Evolutionary conservation across 1,140 invertebrate species (phyloP).

Genomic region (Plutomurus gul): DNA sequence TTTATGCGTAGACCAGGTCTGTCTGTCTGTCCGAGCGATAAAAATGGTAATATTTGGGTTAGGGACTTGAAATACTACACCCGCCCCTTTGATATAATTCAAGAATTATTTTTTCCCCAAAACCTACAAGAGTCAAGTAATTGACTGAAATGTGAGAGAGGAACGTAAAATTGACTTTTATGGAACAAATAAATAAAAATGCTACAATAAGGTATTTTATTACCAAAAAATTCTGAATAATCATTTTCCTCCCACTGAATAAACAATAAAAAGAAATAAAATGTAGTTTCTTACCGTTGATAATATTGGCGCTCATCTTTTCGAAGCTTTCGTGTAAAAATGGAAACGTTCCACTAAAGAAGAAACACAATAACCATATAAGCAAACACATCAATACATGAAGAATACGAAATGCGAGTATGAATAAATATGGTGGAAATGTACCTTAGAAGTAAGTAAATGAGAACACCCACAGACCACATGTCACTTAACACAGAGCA

Average conservation of each 20-base stretch:
- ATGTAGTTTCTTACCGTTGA: constrained; percentile 79
- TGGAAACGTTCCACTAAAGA: constrained; percentile 71
- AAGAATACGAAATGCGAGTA: not conserved
- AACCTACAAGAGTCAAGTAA: too few species aligned
- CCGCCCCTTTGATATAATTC: too few species aligned
- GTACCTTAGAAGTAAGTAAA: constrained; percentile 76
- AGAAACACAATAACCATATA: not conserved
- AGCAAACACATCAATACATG: not conserved
- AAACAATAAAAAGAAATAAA: constrained; percentile 82
- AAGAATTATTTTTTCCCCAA: too few species aligned
- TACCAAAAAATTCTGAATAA: too few species aligned
- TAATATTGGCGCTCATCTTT: constrained; percentile 80
- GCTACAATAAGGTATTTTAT: too few species aligned
- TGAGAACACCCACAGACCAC: constrained; percentile 78
- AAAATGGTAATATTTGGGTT: too few species aligned
- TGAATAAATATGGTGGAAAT: constrained; percentile 54
- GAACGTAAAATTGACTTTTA: too few species aligned
- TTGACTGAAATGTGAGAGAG: too few species aligned
- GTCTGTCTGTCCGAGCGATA: too few species aligned
- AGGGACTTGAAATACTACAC: too few species aligned
- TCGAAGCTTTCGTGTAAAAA: constrained; percentile 81
- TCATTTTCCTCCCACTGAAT: constrained; percentile 70
- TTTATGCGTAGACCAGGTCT: too few species aligned
- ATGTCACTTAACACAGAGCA: constrained; percentile 69
- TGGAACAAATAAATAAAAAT: too few species aligned